These are phyloP conservation scores for Phenganax stokvisi DNA, from an alignment of 92 coral and sea anemone species.

Conservation along the genomic window DNA sequence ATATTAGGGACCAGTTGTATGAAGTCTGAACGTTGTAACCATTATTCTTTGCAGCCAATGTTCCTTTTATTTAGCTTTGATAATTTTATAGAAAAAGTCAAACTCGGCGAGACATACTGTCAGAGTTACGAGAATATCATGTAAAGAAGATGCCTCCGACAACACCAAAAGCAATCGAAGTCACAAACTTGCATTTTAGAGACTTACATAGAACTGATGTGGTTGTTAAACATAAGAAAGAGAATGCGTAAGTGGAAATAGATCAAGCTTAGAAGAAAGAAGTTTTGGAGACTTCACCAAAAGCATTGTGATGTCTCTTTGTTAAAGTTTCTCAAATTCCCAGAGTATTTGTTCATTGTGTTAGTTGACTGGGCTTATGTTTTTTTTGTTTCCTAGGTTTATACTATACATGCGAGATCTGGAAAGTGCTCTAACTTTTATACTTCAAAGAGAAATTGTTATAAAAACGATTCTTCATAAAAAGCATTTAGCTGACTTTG, in stretches of 20 bases:
- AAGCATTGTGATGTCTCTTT: background rate
- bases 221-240: background rate
- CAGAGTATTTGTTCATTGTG: background rate
- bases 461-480: conserved; percentile 53
- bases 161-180: conserved; percentile 13
- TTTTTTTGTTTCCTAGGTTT: conserved; percentile 46
- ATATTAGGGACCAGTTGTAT: background rate
- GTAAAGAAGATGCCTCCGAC: background rate
- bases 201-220: conserved; percentile 30
- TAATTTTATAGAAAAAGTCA: conserved; percentile 6
- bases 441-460: conserved; percentile 63
- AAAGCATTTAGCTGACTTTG: conserved; percentile 51
- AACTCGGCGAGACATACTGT: conserved; percentile 14
- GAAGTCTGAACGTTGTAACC: background rate
- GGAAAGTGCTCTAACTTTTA: conserved; percentile 67
- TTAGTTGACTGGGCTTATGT: background rate
- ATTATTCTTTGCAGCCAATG: background rate
- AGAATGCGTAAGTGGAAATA: conserved; percentile 1
- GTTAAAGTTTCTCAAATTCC: background rate
- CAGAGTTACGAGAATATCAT: conserved; percentile 12
- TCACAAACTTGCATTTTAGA: conserved; percentile 27
- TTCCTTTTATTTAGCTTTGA: background rate
- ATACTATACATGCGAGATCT: conserved; percentile 84
- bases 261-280: background rate
- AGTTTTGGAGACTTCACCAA: background rate